Evolutionary conservation across 2,888 invertebrate species (phyloP), one percentile per base, ranked within the genome.

Genomic region (Caenorhabditis macrosperma): DNA sequence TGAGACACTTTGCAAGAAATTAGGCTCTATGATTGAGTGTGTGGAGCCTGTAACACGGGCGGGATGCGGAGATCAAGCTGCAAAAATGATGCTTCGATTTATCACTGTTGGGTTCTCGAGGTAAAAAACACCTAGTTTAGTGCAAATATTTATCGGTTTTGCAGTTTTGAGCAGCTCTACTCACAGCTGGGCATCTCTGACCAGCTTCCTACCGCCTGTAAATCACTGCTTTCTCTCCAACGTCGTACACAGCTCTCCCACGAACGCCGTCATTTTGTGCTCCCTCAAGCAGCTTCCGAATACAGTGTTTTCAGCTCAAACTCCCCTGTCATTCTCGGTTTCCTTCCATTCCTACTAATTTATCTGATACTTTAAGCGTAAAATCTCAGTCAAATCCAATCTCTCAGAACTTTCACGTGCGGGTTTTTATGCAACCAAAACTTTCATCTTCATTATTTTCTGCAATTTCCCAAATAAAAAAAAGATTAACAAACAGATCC

Each of bases 51-150:
- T 86, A 2, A 86, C 85, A 9, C 48, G 86, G 24, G 74, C 68
- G 1, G 83, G 83, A 1, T 86, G 86, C 66, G 86, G 86, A 12
- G 84, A 84, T 12, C 78, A 83, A 33, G 85, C 86, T 0, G 85
- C 86, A 0, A 60, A 76, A 15, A 86, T 86, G 86, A 86, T 86
- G 86, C 69, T 86, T 7, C 64, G 79, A 35, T 86, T 86, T 38
- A 86, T 86, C 10, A 86, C 85, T 24, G 85, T 86, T n/a, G 86
- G 86, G 46, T 86, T 86, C 46, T 77, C 82, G 26, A 86, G 85
- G 85, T 85, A 26, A 30, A 17, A 5, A 22, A n/a, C n/a, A n/a
- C n/a, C n/a, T n/a, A n/a, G n/a, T n/a, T n/a, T n/a, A n/a, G n/a
- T n/a, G n/a, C n/a, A n/a, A n/a, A n/a, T n/a, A n/a, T n/a, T n/a